These are phyloP conservation scores for Hydrozoanthus tunicans DNA, from an alignment of 64 coral and sea anemone species.

Conservation along the genomic window DNA sequence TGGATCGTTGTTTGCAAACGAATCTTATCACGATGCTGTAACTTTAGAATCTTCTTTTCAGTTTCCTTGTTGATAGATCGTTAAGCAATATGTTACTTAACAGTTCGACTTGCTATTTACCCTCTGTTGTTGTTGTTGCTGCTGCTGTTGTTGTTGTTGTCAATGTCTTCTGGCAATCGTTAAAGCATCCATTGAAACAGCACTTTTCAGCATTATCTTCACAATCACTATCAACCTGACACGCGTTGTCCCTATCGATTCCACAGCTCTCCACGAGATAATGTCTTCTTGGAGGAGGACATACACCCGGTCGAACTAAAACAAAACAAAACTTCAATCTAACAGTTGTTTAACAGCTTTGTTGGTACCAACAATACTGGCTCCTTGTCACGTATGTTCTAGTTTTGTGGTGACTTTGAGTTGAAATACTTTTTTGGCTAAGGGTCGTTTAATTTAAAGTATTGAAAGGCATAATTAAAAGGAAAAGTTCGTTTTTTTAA, in stretches of 20 bases:
- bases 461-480: not conserved
- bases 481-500: not conserved
- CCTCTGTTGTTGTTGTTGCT: conserved; percentile 43
- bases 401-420: too few species aligned
- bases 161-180: conserved; percentile 48
- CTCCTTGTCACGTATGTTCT: too few species aligned
- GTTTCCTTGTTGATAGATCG: too few species aligned
- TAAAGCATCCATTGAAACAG: conserved; percentile 84
- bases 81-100: too few species aligned
- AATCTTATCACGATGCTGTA: too few species aligned
- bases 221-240: conserved; percentile 60
- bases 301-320: conserved; percentile 63
- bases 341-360: too few species aligned
- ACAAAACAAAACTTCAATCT: not conserved
- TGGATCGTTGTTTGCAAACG: too few species aligned
- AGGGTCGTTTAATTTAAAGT: too few species aligned
- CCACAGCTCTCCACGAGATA: conserved; percentile 31
- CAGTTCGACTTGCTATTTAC: not conserved
- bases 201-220: conserved; percentile 57
- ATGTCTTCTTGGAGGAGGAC: conserved; percentile 66
- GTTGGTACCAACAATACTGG: too few species aligned
- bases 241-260: conserved; percentile 1
- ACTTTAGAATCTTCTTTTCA: too few species aligned
- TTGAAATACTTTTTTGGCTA: too few species aligned
- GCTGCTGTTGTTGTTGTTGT: not conserved